phyloP scores from a whole-genome alignment of 2,888 invertebrate genomes.

The Rutpela maculata region DNA sequence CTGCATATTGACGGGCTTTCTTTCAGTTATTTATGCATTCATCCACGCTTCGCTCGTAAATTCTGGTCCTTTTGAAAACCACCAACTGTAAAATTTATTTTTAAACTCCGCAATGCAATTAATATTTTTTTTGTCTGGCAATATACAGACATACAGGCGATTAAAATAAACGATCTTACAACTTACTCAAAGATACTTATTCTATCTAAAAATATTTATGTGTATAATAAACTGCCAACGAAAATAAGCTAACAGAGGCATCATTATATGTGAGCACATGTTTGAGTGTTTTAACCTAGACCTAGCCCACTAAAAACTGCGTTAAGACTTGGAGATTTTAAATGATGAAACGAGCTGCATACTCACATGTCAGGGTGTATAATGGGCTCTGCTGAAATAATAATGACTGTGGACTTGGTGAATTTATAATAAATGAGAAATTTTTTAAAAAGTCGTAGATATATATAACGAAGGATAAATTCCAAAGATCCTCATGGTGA shows the following conservation, averaged over 20 bases:
- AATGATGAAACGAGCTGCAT: not conserved
- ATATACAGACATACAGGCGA: constrained; percentile 11
- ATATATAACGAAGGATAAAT: too few relatives aligned
- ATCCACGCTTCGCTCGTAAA: constrained; percentile 19
- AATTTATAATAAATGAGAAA: not conserved
- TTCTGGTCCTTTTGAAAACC: constrained; percentile 5
- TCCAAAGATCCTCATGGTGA: too few relatives aligned
- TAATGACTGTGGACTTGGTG: not conserved
- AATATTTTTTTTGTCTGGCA: constrained; percentile 25
- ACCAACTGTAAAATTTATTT: constrained; percentile 32
- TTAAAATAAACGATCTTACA: constrained; percentile 41
- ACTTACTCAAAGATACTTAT: constrained; percentile 40
- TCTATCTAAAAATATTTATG: constrained; percentile 42
- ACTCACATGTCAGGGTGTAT: not conserved
- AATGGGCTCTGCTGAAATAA: not conserved
- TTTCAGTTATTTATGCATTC: constrained; percentile 10
- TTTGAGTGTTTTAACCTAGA: constrained; percentile 35
- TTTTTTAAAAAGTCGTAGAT: too few relatives aligned
- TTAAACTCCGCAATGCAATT: constrained; percentile 20
- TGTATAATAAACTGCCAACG: constrained; percentile 39
- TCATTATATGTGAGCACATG: constrained; percentile 33
- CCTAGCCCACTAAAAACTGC: constrained; percentile 32
- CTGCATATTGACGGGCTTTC: not conserved
- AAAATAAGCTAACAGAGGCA: constrained; percentile 38
- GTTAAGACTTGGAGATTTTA: constrained; percentile 17